Base-by-base conservation (phyloP, 2,113 vertebrate genomes). In the Mormyrus lacerda region DNA sequence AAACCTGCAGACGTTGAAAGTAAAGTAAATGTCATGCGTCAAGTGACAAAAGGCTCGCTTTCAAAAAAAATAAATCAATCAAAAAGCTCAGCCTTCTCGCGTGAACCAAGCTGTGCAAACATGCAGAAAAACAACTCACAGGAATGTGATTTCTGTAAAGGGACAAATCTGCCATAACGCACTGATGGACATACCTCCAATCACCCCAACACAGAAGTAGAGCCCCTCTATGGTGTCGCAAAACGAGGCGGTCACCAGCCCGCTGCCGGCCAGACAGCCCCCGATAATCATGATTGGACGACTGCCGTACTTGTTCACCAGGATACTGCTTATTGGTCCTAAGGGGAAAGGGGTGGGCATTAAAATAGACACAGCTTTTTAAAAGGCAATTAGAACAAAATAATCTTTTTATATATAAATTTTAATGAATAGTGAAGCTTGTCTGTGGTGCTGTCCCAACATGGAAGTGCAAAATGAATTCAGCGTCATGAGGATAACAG, bases 321-420 rank as follows among this genome's bases (percentile, higher is more conserved):
- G 94, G 94, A 99, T 93, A 91, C 98, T 99, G 96, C 98, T 99
- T 95, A 99, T 94, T 48, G 98, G 98, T 93, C 98, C 98, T 95
- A 35, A 85, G n/a, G 10, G 48, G 48, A 61, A 61, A 87, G 21
- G 8, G 86, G 53, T 19, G 35, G 53, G 73, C 13, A 31, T 50
- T 86, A 1, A 51, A 51, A n/a, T 6, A 51, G 13, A 11, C 48
- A 53, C 8, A 24, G 2, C 44, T 47, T 45, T 83, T 45, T 2
- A 84, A 39, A 47, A 47, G 1, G 31, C 13, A 39, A 19, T 17
- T n/a, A n/a, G n/a, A n/a, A n/a, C n/a, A n/a, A n/a, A n/a, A n/a
- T n/a, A n/a, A n/a, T n/a, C n/a, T n/a, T n/a, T n/a, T n/a, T n/a
- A n/a, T n/a, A n/a, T n/a, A n/a, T n/a, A n/a, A n/a, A n/a, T n/a